Evolutionary conservation across 2,888 invertebrate genomes (phyloP), one percentile per base, ranked within the genome.

Genomic region (Leptopilina syphax): DNA sequence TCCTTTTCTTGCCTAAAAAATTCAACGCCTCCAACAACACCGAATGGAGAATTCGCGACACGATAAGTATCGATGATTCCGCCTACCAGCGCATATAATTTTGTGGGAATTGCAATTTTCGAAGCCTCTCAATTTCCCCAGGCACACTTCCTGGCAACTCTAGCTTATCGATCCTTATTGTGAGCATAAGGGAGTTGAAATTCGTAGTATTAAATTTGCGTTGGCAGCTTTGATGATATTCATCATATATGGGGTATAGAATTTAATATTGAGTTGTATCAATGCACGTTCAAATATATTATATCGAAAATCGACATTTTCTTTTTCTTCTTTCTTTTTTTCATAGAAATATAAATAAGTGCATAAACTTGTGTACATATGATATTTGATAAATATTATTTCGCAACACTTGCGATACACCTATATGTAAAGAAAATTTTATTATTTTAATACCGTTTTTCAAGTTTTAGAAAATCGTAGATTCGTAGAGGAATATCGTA

Each of bases 101-200:
- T 85, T 83, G 50, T 77, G 81, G 82, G 87, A 87, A 87, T 86
- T 84, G 86, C 83, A 84, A 87, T 87, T 84, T 85, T 78, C 78
- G 78, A 77, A 73, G 73, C 68, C 73, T 34, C 57, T 57, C 57
- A 73, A 57, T 73, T 73, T 73, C 73, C 57, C 73, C 73, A 73
- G 34, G 57, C 34, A 54, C 57, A 34, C 57, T 73, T 73, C 18
- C 76, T 77, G 70, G 66, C 77, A 77, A 77, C 79, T 79, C 65
- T 76, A 77, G 83, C 57, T 66, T 79, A 79, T 82, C 82, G 80
- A 70, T 50, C 70, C 70, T 70, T 50, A 54, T 73, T 73, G 70
- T 73, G 54, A 73, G n/a, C 70, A 34, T n/a, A 73, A 73, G n/a
- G 34, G 70, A 57, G 24, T 70, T 27, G 54, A 70, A 70, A 34